A percentile compares a stretch with the other conserved stretches of the same genome.
These are phyloP conservation scores for Crotalus tigris DNA, from an alignment of 2,113 vertebrate species.

Conservation along the genomic window DNA sequence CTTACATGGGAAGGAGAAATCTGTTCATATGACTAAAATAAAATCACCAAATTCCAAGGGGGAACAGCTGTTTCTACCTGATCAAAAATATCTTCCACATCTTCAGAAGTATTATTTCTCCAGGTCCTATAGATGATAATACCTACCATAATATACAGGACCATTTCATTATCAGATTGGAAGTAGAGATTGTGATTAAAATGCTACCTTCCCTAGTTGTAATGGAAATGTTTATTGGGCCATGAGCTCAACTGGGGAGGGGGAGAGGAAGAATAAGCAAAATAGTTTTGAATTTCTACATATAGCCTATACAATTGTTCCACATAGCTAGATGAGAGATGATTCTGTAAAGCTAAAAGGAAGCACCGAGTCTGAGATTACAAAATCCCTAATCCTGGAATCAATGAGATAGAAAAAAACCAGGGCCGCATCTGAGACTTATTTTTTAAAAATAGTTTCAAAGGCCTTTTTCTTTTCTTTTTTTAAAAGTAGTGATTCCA, in stretches of 20 bases:
- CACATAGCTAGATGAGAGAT: background rate
- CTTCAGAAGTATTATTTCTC: background rate
- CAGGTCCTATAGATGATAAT: background rate
- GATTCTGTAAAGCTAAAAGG: background rate
- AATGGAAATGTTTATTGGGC: background rate
- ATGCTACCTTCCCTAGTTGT: background rate
- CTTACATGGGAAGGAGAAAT: background rate
- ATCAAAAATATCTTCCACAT: background rate
- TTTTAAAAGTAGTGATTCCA: background rate
- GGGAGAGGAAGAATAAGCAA: accelerated
- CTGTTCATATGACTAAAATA: background rate
- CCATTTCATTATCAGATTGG: background rate
- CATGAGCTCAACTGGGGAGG: background rate
- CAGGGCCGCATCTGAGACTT: background rate
- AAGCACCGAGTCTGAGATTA: background rate
- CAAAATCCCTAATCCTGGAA: background rate
- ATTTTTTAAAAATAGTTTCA: background rate
- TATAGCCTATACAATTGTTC: background rate
- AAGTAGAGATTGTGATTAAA: accelerated
- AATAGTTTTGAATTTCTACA: background rate
- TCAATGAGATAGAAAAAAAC: background rate
- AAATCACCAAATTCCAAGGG: background rate
- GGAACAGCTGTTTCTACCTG: background rate
- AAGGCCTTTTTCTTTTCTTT: background rate
- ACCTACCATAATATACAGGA: background rate